These are phyloP conservation scores for Polyommatus icarus DNA, from an alignment of 2,888 invertebrate genomes.

Conservation along the genomic window DNA sequence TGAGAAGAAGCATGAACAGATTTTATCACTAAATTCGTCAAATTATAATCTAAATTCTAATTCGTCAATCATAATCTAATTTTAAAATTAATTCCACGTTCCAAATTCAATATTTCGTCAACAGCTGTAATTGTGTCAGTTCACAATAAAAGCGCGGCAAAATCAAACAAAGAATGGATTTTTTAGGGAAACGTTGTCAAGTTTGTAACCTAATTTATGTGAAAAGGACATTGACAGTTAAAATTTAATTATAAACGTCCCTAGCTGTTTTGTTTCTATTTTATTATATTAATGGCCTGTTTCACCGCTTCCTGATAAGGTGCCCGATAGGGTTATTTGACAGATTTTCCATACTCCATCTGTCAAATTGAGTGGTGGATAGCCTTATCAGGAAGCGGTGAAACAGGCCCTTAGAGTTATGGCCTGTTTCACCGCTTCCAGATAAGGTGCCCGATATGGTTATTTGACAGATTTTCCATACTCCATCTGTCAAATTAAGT, in stretches of 20 bases:
- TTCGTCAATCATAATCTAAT: background rate
- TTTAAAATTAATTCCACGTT: background rate
- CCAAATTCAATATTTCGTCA: background rate
- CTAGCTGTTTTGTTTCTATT: background rate
- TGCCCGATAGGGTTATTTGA: no score
- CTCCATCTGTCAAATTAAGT: no score
- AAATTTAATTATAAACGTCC: background rate
- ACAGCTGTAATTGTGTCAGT: background rate
- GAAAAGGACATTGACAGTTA: background rate
- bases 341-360: no score
- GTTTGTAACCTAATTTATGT: slow-evolving; percentile 41
- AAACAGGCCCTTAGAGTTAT: no score
- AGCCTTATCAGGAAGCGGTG: no score
- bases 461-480: no score
- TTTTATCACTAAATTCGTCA: no score
- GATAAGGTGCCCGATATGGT: no score
- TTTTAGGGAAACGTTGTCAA: slow-evolving; percentile 13
- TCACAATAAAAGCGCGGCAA: slow-evolving; percentile 1
- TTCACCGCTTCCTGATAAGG: no score
- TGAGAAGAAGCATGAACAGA: no score
- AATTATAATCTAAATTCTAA: background rate
- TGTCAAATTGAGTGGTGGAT: no score
- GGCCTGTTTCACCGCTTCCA: no score
- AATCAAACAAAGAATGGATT: slow-evolving; percentile 20
- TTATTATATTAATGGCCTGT: background rate